Base-by-base conservation (phyloP, 35 echinoderm and acorn worm species). In the Heliocidaris tuberculata region DNA sequence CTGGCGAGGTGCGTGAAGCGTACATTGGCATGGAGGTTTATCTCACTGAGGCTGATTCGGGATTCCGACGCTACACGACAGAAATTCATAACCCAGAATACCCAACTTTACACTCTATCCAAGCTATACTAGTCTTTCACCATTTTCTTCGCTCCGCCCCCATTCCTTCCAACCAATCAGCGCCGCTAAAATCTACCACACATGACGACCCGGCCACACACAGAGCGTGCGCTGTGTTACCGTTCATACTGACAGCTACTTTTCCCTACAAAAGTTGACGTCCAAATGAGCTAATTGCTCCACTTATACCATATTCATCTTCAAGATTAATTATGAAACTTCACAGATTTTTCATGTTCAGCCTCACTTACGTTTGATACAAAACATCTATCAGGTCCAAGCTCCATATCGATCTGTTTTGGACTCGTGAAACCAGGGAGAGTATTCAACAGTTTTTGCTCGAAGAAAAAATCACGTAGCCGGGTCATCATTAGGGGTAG, bases 11-110 rank as follows among this genome's bases (percentile, higher is more conserved):
- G 86, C 94, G 93, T 87, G 86, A 94, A 85, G 96, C 96, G 97
- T 98, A 98, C 97, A 98, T 98, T 95, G 96, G 97, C 97, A 98
- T 98, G 86, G 96, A 94, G 59, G 85, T 78, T 78, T 93, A 52
- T 52, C 86, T 94, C 93, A 42, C 85, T 47, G 90, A 94, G 88
- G 93, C 95, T 85, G 91, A 30, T 89, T 89, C 87, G 19, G 87
- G 47, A 48, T 32, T 48, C 31, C 59, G 19, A 86, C 93, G 95
- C 31, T 24, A 7, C 95, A 94, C 85, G 94, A 94, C 92, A 65
- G 86, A 86, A 29, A 88, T 35, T 54, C 93, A 56, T 86, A 92
- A 85, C 87, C 85, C 31, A 94, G 56, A 94, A 94, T 90, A 96
- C 60, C 95, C 27, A 94, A 48, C 49, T 56, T 31, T 86, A 87